A percentile compares a stretch with the other conserved stretches of the same genome.
Evolutionary conservation across 2,113 vertebrate genomes (phyloP).

Genomic region (Cygnus buccinator): DNA sequence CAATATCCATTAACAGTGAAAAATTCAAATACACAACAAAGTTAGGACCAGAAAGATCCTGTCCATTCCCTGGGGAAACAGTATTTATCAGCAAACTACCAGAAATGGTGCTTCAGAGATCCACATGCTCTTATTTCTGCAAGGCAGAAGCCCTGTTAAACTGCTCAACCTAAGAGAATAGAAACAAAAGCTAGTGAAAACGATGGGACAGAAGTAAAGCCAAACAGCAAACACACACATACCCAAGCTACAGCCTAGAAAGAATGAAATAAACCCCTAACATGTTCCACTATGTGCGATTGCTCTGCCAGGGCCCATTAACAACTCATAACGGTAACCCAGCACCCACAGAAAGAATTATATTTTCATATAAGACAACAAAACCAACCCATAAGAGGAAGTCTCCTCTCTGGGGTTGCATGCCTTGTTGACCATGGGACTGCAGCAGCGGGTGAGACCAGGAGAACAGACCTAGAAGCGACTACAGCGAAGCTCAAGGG

Average conservation of each 20-base stretch:
- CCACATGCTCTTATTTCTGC: accelerated
- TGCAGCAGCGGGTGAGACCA: background rate
- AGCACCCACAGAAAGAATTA: conserved; percentile 15
- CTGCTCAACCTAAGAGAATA: background rate
- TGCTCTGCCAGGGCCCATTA: conserved; percentile 45
- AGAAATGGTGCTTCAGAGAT: background rate
- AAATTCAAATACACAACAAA: background rate
- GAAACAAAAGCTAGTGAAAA: background rate
- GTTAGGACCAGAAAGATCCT: background rate
- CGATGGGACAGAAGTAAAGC: background rate
- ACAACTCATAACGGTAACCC: background rate
- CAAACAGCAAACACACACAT: background rate
- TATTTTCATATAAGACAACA: background rate
- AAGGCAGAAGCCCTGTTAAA: accelerated
- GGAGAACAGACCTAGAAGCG: background rate
- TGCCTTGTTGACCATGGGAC: background rate
- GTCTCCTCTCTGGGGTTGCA: background rate
- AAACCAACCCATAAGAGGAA: background rate
- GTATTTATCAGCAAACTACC: background rate
- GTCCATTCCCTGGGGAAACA: background rate
- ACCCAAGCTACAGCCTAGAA: background rate
- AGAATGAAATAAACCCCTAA: conserved; percentile 12
- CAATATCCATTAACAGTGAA: background rate
- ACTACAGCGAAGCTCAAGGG: background rate
- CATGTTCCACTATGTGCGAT: background rate